phyloP scores from a whole-genome alignment of 2,113 vertebrate species.

The Pungitius pungitius region DNA sequence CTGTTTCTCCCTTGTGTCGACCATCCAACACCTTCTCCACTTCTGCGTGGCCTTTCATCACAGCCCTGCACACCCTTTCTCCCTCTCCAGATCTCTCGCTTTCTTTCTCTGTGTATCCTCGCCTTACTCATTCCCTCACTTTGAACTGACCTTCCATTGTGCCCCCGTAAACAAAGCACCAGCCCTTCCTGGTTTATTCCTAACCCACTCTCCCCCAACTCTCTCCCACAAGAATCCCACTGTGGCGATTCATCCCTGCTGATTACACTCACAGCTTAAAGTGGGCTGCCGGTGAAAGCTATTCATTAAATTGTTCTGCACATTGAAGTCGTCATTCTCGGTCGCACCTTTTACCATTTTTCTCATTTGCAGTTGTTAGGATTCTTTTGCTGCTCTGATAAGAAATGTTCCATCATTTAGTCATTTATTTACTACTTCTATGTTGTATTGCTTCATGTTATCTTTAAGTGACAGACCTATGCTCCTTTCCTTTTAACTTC shows the following conservation, averaged over 20 bases:
- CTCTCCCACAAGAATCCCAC: constrained; percentile 11
- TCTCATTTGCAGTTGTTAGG: constrained; percentile 11
- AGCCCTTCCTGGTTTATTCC: constrained; percentile 7
- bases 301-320: constrained; percentile 39
- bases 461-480: background rate
- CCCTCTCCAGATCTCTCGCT: constrained; percentile 9
- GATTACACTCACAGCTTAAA: constrained; percentile 44
- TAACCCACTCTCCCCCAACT: constrained; percentile 9
- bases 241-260: constrained; percentile 38
- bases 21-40: constrained; percentile 28
- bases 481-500: background rate
- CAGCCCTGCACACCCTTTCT: background rate
- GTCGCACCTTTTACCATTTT: constrained; percentile 3
- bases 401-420: background rate
- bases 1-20: constrained; percentile 47
- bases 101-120: constrained; percentile 1
- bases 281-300: constrained; percentile 46
- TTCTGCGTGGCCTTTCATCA: constrained; percentile 42
- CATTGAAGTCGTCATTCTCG: constrained; percentile 13
- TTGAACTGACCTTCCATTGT: constrained; percentile 39
- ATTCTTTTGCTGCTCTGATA: constrained; percentile 7
- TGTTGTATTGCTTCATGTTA: background rate
- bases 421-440: background rate
- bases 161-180: constrained; percentile 45
- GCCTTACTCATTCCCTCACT: constrained; percentile 32